Evolutionary conservation across 2,888 invertebrate genomes (phyloP), one percentile per base, ranked within the genome.

Genomic region (Catocala sponsa): DNA sequence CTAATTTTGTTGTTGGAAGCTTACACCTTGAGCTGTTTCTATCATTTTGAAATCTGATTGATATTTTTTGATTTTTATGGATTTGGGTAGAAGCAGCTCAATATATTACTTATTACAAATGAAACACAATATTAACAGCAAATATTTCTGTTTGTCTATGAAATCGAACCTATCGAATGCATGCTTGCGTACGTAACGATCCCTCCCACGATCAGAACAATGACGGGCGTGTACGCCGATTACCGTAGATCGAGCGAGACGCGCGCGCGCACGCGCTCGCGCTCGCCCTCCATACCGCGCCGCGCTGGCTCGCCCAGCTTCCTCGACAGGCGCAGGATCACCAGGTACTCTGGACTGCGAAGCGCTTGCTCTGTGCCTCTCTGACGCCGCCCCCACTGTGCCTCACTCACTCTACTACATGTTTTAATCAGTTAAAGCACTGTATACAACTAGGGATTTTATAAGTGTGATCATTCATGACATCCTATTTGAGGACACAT

Each of bases 281-380:
- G 96, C 73, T 97, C 98, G 65, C 97, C 97, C n/a, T 98, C 98
- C 64, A 99, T 99, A 88, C 98, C 99, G 55, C 95, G 99, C 61
- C 96, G 99, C 66, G 97, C 97, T 78, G 99, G 99, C 48, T 99
- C 99, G 61, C 99, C 99, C 15, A 98, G 98, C 90, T 99, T 99
- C 92, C 95, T 99, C 68, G 99, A 99, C 91, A 95, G 98, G 79
- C 96, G 99, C 63, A 96, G 99, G 78, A 99, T 99, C 83, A 99
- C 99, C 79, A 99, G 99, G 99, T 99, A 96, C 13, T 92, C n/a
- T 11, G n/a, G 2, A 0, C 42, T 9, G 6, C 35, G 1, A 4
- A 0, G 35, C 35, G 7, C 9, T 9, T 9, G 35, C 35, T 38
- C 7, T 6, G 6, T 6, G 35, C 7, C n/a, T n/a, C n/a, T 7